Evolutionary conservation across 2,888 invertebrate species (phyloP).

Genomic region (Emmelina monodactyla): DNA sequence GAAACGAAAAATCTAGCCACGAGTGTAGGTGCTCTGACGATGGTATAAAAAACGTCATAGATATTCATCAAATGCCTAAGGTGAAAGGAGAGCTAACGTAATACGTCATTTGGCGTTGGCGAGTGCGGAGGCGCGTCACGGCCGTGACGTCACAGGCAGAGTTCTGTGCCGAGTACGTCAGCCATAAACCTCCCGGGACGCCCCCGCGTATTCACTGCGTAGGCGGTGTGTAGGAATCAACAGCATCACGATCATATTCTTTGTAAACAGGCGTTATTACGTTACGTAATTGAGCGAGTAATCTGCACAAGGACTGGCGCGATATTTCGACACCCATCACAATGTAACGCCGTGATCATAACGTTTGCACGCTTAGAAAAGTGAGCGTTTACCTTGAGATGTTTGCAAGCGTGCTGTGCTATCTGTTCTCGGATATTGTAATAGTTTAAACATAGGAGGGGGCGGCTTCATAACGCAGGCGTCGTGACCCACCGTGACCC

Average conservation of each 20-base stretch:
- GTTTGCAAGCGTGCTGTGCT: slow-evolving; percentile 40
- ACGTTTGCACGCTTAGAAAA: slow-evolving; percentile 56
- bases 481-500: slow-evolving; percentile 62
- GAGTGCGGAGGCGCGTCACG: slow-evolving; percentile 34
- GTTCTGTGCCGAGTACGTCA: slow-evolving; percentile 25
- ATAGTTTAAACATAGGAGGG: slow-evolving; percentile 40
- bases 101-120: slow-evolving; percentile 46
- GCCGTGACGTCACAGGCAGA: slow-evolving; percentile 53
- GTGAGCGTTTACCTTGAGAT: slow-evolving; percentile 60
- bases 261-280: slow-evolving; percentile 19
- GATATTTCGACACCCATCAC: slow-evolving; percentile 8
- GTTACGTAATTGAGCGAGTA: slow-evolving; percentile 57
- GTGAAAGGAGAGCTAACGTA: slow-evolving; percentile 28
- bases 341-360: slow-evolving; percentile 49
- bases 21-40: no score
- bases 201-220: slow-evolving; percentile 22
- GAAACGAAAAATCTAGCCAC: no score
- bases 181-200: slow-evolving; percentile 20
- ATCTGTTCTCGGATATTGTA: slow-evolving; percentile 52
- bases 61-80: slow-evolving; percentile 19
- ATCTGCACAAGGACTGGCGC: slow-evolving; percentile 51
- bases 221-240: slow-evolving; percentile 15
- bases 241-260: no score
- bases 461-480: slow-evolving; percentile 48
- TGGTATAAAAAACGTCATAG: slow-evolving; percentile 36